These are phyloP conservation scores for Nanorana parkeri DNA, from an alignment of 2,113 vertebrate species.

Conservation along the genomic window DNA sequence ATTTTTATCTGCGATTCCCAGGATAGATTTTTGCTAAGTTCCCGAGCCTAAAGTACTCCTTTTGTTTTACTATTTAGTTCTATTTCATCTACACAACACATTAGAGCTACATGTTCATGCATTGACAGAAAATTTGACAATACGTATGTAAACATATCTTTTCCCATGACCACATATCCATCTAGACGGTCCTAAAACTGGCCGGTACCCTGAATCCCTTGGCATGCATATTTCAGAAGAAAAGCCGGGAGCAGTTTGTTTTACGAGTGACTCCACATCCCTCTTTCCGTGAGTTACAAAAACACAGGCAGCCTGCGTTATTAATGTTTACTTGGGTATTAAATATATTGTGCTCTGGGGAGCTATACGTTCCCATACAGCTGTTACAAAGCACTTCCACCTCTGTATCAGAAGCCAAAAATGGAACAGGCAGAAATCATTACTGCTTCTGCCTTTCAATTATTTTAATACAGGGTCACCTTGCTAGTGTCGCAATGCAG, in stretches of 20 bases:
- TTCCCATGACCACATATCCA: slow-evolving; percentile 44
- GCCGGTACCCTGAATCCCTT: slow-evolving; percentile 39
- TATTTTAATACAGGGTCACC: slow-evolving; percentile 58
- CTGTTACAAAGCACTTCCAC: slow-evolving; percentile 57
- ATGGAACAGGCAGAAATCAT: slow-evolving; percentile 55
- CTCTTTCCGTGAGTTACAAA: slow-evolving; percentile 55
- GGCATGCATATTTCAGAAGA: slow-evolving; percentile 51
- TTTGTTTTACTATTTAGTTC: too few species aligned
- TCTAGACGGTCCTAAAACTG: slow-evolving; percentile 42
- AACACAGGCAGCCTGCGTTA: slow-evolving; percentile 56
- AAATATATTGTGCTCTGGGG: slow-evolving; percentile 55
- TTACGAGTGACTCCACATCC: slow-evolving; percentile 53
- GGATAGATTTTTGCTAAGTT: too few species aligned
- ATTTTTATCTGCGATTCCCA: too few species aligned
- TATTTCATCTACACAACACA: too few species aligned
- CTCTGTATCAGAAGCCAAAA: slow-evolving; percentile 57
- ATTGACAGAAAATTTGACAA: not conserved
- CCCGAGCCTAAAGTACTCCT: too few species aligned
- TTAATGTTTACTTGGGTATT: slow-evolving; percentile 59
- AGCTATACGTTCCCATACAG: slow-evolving; percentile 55
- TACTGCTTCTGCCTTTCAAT: slow-evolving; percentile 56
- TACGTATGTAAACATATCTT: slow-evolving; percentile 11
- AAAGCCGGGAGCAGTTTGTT: slow-evolving; percentile 54
- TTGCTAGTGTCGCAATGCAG: slow-evolving; percentile 58
- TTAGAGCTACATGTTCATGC: not conserved